Evolutionary conservation across 2,797 vertebrate species (phyloP).

Genomic region (Argya squamiceps): DNA sequence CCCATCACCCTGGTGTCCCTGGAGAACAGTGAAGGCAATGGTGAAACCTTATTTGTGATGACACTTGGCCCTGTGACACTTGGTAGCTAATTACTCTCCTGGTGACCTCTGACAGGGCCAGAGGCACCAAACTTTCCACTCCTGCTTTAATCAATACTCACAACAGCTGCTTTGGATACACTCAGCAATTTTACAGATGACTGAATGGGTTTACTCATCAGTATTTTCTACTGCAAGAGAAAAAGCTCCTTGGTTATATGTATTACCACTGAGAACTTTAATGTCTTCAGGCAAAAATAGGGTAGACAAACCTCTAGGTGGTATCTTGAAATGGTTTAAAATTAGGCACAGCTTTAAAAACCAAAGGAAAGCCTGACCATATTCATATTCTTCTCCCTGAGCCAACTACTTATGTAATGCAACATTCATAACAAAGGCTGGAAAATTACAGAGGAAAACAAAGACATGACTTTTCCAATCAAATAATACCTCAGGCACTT

Average conservation of each 20-base stretch:
- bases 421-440: conserved; percentile 7
- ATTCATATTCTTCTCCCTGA: background rate
- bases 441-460: conserved; percentile 35
- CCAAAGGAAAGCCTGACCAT: background rate
- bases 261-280: background rate
- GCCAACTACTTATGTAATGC: conserved; percentile 1
- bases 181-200: conserved; percentile 37
- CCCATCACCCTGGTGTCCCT: background rate
- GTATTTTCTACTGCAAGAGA: conserved; percentile 13
- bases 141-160: conserved; percentile 34
- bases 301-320: background rate
- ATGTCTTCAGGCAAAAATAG: background rate
- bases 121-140: background rate
- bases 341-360: background rate
- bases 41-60: conserved; percentile 44
- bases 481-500: conserved; percentile 21
- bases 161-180: conserved; percentile 12
- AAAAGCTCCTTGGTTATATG: background rate
- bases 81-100: conserved; percentile 42
- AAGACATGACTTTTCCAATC: conserved; percentile 16
- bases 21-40: background rate
- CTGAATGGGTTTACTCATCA: conserved; percentile 40
- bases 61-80: conserved; percentile 24
- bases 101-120: conserved; percentile 38
- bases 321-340: conserved; percentile 7